Evolutionary conservation across 2,888 invertebrate species (phyloP).

Genomic region (Cristatella mucedo): DNA sequence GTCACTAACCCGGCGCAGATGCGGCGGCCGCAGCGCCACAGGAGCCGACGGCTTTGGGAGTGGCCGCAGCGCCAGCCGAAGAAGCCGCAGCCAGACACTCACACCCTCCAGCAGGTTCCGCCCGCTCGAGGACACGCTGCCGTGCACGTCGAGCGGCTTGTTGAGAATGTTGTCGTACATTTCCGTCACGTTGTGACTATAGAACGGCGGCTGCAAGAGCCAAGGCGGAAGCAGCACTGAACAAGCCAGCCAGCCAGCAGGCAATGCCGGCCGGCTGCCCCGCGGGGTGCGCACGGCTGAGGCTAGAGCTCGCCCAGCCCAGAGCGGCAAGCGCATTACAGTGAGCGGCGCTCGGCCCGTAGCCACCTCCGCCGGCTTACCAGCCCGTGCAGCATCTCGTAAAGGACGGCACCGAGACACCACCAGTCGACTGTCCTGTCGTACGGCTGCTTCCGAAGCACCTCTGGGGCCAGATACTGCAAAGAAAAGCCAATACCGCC

Average conservation of each 20-base stretch:
- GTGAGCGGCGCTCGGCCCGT: no score
- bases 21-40: no score
- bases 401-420: slow-evolving; percentile 48
- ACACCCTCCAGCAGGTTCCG: slow-evolving; percentile 42
- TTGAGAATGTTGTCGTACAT: slow-evolving; percentile 49
- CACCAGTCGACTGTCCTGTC: slow-evolving; percentile 50
- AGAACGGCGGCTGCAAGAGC: slow-evolving; percentile 48
- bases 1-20: no score
- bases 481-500: no score
- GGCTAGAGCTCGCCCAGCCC: no score
- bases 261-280: no score
- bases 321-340: no score
- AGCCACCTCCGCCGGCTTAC: slow-evolving; percentile 34
- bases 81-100: slow-evolving; percentile 17
- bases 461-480: slow-evolving; percentile 47
- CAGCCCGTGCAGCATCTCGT: slow-evolving; percentile 49
- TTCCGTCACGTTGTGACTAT: slow-evolving; percentile 45
- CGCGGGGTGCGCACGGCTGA: no score
- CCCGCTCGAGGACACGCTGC: slow-evolving; percentile 31
- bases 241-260: no score
- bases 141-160: slow-evolving; percentile 42
- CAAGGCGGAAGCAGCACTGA: no score
- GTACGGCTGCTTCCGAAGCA: slow-evolving; percentile 46
- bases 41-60: no score
- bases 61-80: no score